Percentiles rank a stretch among this genome's conserved stretches.
These are phyloP conservation scores for Lepidochrysops patricia DNA, from an alignment of 2,888 invertebrate species.

Conservation along the genomic window DNA sequence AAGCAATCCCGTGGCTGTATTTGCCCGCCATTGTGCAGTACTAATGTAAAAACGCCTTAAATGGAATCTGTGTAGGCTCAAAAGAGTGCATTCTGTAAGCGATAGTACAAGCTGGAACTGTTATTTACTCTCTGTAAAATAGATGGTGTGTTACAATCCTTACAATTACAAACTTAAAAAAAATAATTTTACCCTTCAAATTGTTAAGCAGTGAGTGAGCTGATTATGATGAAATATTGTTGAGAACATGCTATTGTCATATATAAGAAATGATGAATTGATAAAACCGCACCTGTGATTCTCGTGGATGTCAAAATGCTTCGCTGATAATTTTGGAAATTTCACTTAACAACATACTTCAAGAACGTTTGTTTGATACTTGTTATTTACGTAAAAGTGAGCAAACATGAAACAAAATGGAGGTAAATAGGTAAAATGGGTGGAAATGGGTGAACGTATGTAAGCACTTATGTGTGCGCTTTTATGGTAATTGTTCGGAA, in stretches of 20 bases:
- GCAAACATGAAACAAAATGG: not conserved
- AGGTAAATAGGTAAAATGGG: not conserved
- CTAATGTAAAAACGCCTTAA: constrained; percentile 9
- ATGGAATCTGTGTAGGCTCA: constrained; percentile 6
- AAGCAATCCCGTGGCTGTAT: constrained; percentile 9
- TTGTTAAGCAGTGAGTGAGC: too few species aligned
- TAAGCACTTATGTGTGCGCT: not conserved
- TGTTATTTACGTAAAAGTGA: too few species aligned
- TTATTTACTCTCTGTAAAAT: not conserved
- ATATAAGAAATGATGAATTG: too few species aligned
- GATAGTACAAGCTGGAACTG: not conserved
- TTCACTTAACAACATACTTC: too few species aligned
- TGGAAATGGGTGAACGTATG: not conserved
- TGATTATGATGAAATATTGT: too few species aligned
- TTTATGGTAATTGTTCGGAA: constrained; percentile 13
- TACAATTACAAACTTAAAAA: too few species aligned
- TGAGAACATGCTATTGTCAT: too few species aligned
- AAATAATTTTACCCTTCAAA: too few species aligned
- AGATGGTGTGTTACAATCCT: not conserved
- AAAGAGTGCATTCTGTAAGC: not conserved
- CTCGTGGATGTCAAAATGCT: too few species aligned
- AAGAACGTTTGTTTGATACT: too few species aligned
- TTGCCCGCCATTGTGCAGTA: not conserved
- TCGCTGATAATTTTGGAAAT: too few species aligned
- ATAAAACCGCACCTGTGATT: too few species aligned